Percentiles rank a stretch among this genome's conserved stretches.
phyloP scores from a whole-genome alignment of 2,888 invertebrate genomes.

The Stenurella melanura region DNA sequence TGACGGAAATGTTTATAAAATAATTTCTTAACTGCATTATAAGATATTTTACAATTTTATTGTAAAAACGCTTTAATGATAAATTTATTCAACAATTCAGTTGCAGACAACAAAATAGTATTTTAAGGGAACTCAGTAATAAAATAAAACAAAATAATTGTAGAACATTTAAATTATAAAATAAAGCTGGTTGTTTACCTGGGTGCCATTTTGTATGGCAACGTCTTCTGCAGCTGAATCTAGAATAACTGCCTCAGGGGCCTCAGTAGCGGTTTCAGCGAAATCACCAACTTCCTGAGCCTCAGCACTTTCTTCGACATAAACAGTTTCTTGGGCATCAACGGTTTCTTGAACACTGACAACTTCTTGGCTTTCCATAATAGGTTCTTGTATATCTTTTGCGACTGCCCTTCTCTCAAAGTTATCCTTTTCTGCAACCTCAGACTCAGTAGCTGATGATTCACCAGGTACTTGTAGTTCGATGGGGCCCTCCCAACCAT shows the following conservation, averaged over 20 bases:
- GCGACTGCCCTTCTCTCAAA: neutral
- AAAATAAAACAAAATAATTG: no score
- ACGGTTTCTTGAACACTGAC: slow-evolving; percentile 3
- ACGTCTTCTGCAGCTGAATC: neutral
- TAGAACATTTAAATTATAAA: no score
- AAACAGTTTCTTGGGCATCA: slow-evolving; percentile 8
- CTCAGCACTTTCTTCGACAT: neutral
- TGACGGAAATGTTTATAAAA: no score
- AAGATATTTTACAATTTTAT: no score
- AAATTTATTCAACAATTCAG: no score
- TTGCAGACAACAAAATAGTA: no score
- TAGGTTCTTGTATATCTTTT: slow-evolving; percentile 14
- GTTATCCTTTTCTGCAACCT: neutral
- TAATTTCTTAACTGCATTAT: no score
- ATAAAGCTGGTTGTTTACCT: no score
- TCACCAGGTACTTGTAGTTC: slow-evolving; percentile 34
- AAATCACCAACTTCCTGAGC: neutral
- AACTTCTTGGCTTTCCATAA: neutral
- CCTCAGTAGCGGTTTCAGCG: neutral
- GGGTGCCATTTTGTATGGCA: slow-evolving; percentile 9
- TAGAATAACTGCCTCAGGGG: neutral
- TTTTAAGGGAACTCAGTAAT: no score
- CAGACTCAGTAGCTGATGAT: slow-evolving; percentile 28
- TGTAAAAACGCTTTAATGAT: no score
- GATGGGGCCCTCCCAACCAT: slow-evolving; percentile 74